Evolutionary conservation across 35 echinoderm and acorn worm genomes (phyloP), one percentile per base, ranked within the genome.

Genomic region (Holothuria glaberrima): DNA sequence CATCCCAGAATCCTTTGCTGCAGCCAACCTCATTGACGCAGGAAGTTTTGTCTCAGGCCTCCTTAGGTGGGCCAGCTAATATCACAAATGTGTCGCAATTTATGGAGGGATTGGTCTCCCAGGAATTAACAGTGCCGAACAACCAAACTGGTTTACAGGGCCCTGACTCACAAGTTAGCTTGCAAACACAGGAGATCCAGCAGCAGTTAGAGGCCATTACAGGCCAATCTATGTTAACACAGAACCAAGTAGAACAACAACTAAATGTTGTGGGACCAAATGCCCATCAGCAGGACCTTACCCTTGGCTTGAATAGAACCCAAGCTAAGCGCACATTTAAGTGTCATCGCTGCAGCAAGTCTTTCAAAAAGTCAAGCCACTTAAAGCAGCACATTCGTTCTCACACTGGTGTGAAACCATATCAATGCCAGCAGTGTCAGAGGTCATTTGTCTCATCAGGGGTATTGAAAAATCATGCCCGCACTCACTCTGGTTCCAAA

Each of bases 281-380:
- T 56, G 30, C 70, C 30, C 66, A 74, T 32, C 64, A 48, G 71
- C 35, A 85, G 46, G 64, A 34, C 46, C 21, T 85, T 21, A 27
- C 59, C 48, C 83, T 91, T 1, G 44, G 75, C 46, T 57, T 59
- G 13, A 75, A 88, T 19, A 87, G 36, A 17, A 91, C 87, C 19
- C 83, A 83, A 60, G 88, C 82, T 6, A 99, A 99, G 31, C 45
- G 93, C 22, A 89, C 89, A 29, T 99, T 95, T 45, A 71, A 76
- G 30, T 99, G 97, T 80, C 36, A 59, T 14, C 87, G 82, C 52
- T 99, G 97, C 64, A 66, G 75, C 21, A 99, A 99, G 48, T 84
- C 86, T 59, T 99, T 99, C 75, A 99, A 99, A 86, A 99, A 99
- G 69, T 99, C 97, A 3, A 99, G 97, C 48, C 97, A 99, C 63